A percentile compares a stretch with the other conserved stretches of the same genome.
phyloP scores from a whole-genome alignment of 2,888 invertebrate species.

The Hemaris fuciformis region DNA sequence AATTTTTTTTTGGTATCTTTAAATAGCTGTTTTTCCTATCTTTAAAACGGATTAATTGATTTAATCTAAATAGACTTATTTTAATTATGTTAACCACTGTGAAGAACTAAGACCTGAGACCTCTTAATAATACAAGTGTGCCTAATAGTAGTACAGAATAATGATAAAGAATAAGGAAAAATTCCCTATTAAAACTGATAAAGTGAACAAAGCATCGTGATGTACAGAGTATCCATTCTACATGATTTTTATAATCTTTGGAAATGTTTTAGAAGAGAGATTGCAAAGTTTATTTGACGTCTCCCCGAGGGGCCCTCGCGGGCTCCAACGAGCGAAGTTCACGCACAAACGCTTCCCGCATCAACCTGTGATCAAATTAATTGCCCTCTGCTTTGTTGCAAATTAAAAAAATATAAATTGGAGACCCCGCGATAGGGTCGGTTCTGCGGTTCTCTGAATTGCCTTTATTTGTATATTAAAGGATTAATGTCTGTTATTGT shows the following conservation, averaged over 20 bases:
- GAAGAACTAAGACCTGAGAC: too few relatives aligned
- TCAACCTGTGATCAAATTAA: conserved; percentile 55
- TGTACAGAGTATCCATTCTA: background rate
- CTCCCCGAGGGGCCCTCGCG: conserved; percentile 47
- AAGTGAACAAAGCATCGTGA: too few relatives aligned
- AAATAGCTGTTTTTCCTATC: too few relatives aligned
- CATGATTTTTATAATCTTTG: background rate
- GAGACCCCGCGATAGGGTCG: background rate
- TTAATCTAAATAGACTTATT: too few relatives aligned
- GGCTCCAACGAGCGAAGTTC: conserved; percentile 38
- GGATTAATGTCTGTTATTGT: conserved; percentile 3
- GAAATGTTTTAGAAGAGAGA: conserved; percentile 41
- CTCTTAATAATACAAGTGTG: too few relatives aligned
- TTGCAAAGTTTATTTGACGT: conserved; percentile 60
- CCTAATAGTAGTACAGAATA: too few relatives aligned
- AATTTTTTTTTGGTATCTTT: background rate
- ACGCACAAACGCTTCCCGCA: conserved; percentile 50
- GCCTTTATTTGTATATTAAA: background rate
- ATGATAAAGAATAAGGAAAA: too few relatives aligned
- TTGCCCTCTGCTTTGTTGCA: conserved; percentile 35
- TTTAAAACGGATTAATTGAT: too few relatives aligned
- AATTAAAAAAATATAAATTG: conserved; percentile 12
- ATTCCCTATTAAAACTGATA: too few relatives aligned
- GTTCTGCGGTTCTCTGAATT: background rate
- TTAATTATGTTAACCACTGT: too few relatives aligned